Conservation (phyloP, 2,113 vertebrate genomes). For the Gobio gobio region DNA sequence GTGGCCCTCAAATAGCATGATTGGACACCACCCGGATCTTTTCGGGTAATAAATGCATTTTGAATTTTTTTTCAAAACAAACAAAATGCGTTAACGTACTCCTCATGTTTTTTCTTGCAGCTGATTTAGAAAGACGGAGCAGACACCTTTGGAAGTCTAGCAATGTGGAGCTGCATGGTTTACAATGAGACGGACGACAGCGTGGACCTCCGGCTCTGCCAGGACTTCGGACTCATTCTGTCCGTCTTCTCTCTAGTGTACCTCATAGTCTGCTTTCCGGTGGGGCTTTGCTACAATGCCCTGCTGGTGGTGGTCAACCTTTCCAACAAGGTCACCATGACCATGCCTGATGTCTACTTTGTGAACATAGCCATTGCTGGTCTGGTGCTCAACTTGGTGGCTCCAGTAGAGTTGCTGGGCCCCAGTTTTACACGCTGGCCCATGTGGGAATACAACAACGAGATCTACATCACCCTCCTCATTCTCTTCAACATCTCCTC, state of each 20-base stretch:
- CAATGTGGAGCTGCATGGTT: slow-evolving; percentile 94
- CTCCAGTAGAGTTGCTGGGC: slow-evolving; percentile 86
- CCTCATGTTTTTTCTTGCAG: slow-evolving; percentile 66
- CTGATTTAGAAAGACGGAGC: slow-evolving; percentile 72
- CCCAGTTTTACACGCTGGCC: slow-evolving; percentile 87
- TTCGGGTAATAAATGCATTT: slow-evolving; percentile 26
- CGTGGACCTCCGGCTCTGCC: slow-evolving; percentile 85
- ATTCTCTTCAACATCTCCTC: slow-evolving; percentile 95
- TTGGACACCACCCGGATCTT: neutral
- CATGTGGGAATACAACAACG: slow-evolving; percentile 86
- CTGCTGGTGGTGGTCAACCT: slow-evolving; percentile 93
- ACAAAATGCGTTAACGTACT: neutral
- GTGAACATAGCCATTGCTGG: slow-evolving; percentile 95
- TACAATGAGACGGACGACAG: slow-evolving; percentile 81
- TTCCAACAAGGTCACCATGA: slow-evolving; percentile 91
- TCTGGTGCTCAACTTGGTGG: slow-evolving; percentile 88
- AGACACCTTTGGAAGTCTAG: slow-evolving; percentile 68
- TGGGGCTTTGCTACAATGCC: slow-evolving; percentile 91
- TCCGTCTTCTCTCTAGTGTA: slow-evolving; percentile 89
- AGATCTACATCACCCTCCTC: slow-evolving; percentile 90
- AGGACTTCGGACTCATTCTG: slow-evolving; percentile 86
- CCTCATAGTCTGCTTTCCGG: slow-evolving; percentile 89
- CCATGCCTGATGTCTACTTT: slow-evolving; percentile 98
- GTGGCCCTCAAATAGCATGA: neutral
- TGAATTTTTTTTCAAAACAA: neutral